Evolutionary conservation across 2,888 invertebrate species (phyloP), one percentile per base, ranked within the genome.

Genomic region (Drosophila birchii): DNA sequence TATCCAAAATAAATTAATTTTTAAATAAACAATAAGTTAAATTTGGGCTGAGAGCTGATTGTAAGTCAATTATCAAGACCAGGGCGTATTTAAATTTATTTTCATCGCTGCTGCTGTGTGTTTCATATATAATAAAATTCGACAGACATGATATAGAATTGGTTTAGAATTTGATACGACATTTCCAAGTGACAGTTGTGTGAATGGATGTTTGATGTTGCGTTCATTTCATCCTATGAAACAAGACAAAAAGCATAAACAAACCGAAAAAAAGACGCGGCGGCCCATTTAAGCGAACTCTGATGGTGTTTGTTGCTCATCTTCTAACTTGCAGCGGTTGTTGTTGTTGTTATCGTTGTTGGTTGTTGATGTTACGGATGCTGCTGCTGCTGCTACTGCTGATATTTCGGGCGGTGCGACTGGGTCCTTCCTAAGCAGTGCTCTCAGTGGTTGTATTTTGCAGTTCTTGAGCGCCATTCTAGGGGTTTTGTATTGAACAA

Each of bases 381-480:
- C 8, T 11, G 41, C 34, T n/a, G 43, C 43, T 43, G 60, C 34
- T 60, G 45, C 47, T 66, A 63, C 45, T 71, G 58, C 45, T 67
- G 53, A 51, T 75, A 57, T 57, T 53, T 60, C 43, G 61, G 55
- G 44, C 67, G 69, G 49, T 62, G 61, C 64, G 61, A 61, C 44
- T 34, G 34, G 66, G 57, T 56, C 60, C 39, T 39, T 29, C 58
- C 90, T 92, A 93, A 86, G 93, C 93, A 81, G 90, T 91, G 89
- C 93, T 93, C 90, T 93, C 93, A 72, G 93, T 92, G 88, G 91
- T 92, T 78, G 93, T 93, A 82, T 93, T 93, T 86, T 92, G 92
- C 80, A 93, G 91, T 84, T 91, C 92, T 80, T 93, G 93, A 75
- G 91, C 92, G 89, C 87, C 91, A 78, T 92, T 92, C 92, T 86